Conservation (phyloP, 2,113 vertebrate genomes). For the Micromys minutus region DNA sequence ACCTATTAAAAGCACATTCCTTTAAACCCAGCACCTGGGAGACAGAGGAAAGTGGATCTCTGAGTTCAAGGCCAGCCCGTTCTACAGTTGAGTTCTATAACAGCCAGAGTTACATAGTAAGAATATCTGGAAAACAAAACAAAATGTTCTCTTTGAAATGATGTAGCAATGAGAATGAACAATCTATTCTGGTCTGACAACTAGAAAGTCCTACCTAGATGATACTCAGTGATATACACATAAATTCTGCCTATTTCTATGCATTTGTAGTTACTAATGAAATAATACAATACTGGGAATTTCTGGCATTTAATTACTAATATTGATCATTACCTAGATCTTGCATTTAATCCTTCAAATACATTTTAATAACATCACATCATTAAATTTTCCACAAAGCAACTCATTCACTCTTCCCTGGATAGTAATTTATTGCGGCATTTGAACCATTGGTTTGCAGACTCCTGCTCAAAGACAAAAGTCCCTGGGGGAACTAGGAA, state of each 20-base stretch:
- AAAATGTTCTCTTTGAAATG: neutral
- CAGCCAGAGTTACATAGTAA: neutral
- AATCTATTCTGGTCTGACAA: neutral
- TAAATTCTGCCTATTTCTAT: neutral
- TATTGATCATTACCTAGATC: neutral
- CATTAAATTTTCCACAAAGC: neutral
- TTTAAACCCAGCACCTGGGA: neutral
- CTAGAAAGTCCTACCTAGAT: neutral
- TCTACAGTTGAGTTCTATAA: neutral
- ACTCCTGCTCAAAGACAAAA: neutral
- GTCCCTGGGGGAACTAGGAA: neutral
- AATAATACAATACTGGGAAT: neutral
- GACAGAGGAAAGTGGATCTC: neutral
- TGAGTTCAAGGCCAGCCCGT: neutral
- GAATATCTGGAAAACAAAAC: neutral
- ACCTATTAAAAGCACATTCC: no score
- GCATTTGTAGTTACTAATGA: neutral
- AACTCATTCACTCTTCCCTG: neutral
- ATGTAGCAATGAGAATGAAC: neutral
- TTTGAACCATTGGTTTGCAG: neutral
- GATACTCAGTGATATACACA: neutral
- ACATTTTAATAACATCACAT: neutral
- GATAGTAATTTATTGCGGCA: neutral
- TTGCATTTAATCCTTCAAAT: neutral
- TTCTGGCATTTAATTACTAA: neutral